Conservation (phyloP, 2,113 vertebrate genomes). For the Barbus barbus region DNA sequence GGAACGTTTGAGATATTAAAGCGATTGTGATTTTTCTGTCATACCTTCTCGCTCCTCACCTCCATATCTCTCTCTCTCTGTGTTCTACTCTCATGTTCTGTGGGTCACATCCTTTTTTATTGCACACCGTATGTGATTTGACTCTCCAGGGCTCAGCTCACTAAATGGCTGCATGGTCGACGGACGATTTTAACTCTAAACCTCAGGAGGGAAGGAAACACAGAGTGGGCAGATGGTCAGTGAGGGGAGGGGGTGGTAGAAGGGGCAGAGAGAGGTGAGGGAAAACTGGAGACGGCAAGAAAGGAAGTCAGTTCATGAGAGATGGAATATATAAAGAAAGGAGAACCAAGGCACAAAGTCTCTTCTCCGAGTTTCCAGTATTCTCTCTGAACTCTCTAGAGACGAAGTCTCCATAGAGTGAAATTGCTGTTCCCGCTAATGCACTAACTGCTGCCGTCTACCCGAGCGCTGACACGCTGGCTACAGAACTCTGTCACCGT, state of each 20-base stretch:
- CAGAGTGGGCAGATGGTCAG: conserved; percentile 62
- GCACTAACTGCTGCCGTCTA: conserved; percentile 8
- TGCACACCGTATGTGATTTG: conserved; percentile 65
- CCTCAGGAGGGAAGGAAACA: conserved; percentile 65
- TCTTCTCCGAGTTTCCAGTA: not conserved
- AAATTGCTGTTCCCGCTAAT: conserved; percentile 32
- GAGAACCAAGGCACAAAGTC: conserved; percentile 35
- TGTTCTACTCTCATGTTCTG: conserved; percentile 49
- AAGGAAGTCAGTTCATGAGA: not conserved
- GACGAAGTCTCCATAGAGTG: not conserved
- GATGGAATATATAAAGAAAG: conserved; percentile 10
- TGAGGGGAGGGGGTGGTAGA: conserved; percentile 65
- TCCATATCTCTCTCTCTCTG: not conserved
- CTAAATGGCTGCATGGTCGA: conserved; percentile 66
- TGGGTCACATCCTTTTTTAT: conserved; percentile 58
- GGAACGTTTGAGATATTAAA: not conserved
- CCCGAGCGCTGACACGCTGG: not conserved
- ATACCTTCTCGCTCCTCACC: not conserved
- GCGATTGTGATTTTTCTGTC: not conserved
- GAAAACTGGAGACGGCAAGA: conserved; percentile 13
- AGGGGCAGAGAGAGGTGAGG: conserved; percentile 36
- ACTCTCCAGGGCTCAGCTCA: conserved; percentile 64
- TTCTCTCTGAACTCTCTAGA: conserved; percentile 32
- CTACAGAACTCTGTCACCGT: conserved; percentile 1
- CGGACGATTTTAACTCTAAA: conserved; percentile 69